These are phyloP conservation scores for Theonella swinhoei DNA, from an alignment of 37 sponge, comb jelly and placozoan species.

Conservation along the genomic window DNA sequence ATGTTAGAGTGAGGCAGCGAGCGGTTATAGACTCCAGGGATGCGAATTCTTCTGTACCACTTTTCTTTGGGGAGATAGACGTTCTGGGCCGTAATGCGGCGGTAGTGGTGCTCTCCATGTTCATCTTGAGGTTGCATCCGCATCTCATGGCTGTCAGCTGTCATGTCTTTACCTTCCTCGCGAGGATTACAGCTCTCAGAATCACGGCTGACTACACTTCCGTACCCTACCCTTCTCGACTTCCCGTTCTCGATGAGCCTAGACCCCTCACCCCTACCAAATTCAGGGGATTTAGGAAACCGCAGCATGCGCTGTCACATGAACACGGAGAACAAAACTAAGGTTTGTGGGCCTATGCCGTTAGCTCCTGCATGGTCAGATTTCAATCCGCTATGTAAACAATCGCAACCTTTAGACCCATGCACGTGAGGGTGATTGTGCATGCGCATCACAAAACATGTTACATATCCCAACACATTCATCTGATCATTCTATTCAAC, in stretches of 20 bases:
- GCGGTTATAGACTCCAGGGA: slow-evolving; percentile 35
- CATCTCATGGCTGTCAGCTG: neutral
- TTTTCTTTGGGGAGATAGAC: slow-evolving; percentile 22
- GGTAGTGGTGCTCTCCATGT: neutral
- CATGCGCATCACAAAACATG: no score
- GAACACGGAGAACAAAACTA: no score
- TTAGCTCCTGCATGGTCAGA: no score
- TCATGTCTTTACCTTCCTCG: no score
- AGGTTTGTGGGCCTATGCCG: no score
- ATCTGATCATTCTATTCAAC: neutral
- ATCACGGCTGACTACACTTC: neutral
- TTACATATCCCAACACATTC: no score
- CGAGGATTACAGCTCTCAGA: neutral
- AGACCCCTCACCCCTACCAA: neutral
- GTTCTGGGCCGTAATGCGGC: slow-evolving; percentile 15
- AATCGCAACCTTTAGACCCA: no score
- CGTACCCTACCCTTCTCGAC: neutral
- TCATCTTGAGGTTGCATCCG: neutral
- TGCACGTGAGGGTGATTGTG: no score
- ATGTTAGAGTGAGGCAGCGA: slow-evolving; percentile 47
- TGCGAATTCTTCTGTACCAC: slow-evolving; percentile 35
- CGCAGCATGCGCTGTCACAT: no score
- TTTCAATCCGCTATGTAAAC: no score
- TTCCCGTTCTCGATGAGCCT: neutral
- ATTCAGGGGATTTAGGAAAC: no score